Evolutionary conservation across 2,888 invertebrate species (phyloP), one percentile per base, ranked within the genome.

Genomic region (Brachyptera putata): DNA sequence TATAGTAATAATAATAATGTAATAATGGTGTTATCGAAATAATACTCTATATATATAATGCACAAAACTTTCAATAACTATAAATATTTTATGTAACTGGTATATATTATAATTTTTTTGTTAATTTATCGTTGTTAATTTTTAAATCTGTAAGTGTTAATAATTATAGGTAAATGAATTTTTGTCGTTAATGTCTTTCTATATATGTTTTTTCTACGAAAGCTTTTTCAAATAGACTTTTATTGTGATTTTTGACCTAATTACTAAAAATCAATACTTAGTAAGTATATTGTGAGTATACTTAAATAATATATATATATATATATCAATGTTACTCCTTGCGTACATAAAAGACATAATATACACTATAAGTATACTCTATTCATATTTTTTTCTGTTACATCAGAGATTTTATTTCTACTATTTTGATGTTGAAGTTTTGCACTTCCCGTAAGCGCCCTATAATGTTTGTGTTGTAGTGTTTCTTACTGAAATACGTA

Each of bases 401-500:
- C 53, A 36, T 34, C 18, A 53, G 53, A 53, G 53, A 36, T 53
- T 46, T 53, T 53, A 36, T 53, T 53, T 53, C 53, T 18, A 11
- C 53, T 53, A 34, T 53, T 53, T 53, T 53, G 53, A 36, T 53
- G 53, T 53, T 36, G 53, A 53, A 53, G 53, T 53, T 59, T 57
- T 60, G 61, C 63, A 63, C 61, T 63, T 59, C 59, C 61, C 61
- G 58, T 58, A 50, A 56, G 56, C 57, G 57, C 49, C 56, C 58
- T 57, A 56, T 39, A 39, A n/a, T 46, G 43, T 63, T 59, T 61
- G 63, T 63, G 63, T 63, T 63, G 63, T 63, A 63, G 58, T 59
- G 58, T 63, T 63, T 63, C 61, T 60, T 63, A 63, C 59, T 58
- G 61, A 63, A 63, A 61, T 61, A 53, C 58, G 59, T 60, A 60